These are phyloP conservation scores for Caranx melampygus DNA, from an alignment of 2,113 vertebrate genomes.

Conservation along the genomic window DNA sequence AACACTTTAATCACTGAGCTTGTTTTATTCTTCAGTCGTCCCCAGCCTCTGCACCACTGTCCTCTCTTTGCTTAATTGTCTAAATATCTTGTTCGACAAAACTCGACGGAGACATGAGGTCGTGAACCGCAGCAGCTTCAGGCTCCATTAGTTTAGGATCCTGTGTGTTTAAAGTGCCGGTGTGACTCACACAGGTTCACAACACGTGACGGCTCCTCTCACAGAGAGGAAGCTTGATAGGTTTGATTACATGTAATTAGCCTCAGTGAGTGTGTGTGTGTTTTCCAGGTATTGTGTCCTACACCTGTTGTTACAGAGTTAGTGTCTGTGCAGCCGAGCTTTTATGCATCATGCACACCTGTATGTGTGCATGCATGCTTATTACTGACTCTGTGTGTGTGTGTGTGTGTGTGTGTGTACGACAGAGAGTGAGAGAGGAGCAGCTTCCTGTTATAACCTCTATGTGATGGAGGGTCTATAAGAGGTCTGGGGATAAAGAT, in stretches of 20 bases:
- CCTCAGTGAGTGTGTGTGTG: neutral
- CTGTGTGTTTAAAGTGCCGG: neutral
- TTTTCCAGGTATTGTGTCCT: neutral
- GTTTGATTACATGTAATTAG: conserved; percentile 37
- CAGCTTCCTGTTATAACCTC: conserved; percentile 36
- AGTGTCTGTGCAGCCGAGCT: conserved; percentile 15
- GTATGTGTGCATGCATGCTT: too few species aligned
- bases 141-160: conserved; percentile 6
- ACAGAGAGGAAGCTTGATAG: neutral
- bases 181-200: neutral
- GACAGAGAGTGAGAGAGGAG: neutral
- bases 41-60: too few species aligned
- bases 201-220: conserved; percentile 14
- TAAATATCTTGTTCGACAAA: neutral
- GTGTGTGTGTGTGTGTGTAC: neutral
- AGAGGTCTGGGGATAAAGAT: conserved; percentile 53
- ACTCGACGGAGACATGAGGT: neutral
- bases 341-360: neutral
- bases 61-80: neutral
- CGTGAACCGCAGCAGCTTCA: conserved; percentile 16
- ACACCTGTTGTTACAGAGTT: neutral
- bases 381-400: too few species aligned
- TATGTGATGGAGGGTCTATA: conserved; percentile 51
- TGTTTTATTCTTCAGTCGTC: neutral
- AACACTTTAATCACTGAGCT: neutral